Evolutionary conservation across 2,888 invertebrate species (phyloP), one percentile per base, ranked within the genome.

Genomic region (Sesamia inferens): DNA sequence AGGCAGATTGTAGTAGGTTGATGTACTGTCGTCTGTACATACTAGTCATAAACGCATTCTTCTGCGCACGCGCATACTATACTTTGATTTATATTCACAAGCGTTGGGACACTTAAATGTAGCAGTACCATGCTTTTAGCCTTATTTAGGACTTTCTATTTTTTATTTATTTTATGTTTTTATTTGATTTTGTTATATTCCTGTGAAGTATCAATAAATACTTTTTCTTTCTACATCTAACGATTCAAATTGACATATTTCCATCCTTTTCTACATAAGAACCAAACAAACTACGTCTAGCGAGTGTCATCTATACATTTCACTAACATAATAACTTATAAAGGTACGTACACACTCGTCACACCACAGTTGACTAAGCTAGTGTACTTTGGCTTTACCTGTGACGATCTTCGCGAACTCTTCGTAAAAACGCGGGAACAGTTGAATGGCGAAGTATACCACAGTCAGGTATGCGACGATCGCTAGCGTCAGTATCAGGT

Each of bases 401-500:
- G 93, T 93, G 67, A 96, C 92, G 3, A 97, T 84, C 84, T 96
- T 96, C 80, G 97, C 97, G 81, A 97, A 97, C 68, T 97, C 94
- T 4, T 96, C 95, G 92, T 98, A 98, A 78, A 98, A 94, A 8
- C 94, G 89, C 14, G 98, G 97, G 91, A 98, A 98, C 83, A 97
- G 94, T 82, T 97, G 97, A 76, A 99, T 97, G 16, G 97, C 96
- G 87, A 98, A 97, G 94, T 99, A 99, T n/a, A 99, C 97, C 8
- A 97, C 89, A n/a, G 97, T 97, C 71, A 99, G 97, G 93, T 99
- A 99, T 42, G 97, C 96, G 54, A 98, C 96, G 89, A 99, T 99
- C 55, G 97, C 97, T 76, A 98, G 93, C 1, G 99, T 99, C 19
- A 99, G 97, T 87, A 99, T 98, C 87, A 99, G 97, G 97, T 99